phyloP scores from a whole-genome alignment of 2,797 vertebrate species.

The Craterocephalus amniculus region DNA sequence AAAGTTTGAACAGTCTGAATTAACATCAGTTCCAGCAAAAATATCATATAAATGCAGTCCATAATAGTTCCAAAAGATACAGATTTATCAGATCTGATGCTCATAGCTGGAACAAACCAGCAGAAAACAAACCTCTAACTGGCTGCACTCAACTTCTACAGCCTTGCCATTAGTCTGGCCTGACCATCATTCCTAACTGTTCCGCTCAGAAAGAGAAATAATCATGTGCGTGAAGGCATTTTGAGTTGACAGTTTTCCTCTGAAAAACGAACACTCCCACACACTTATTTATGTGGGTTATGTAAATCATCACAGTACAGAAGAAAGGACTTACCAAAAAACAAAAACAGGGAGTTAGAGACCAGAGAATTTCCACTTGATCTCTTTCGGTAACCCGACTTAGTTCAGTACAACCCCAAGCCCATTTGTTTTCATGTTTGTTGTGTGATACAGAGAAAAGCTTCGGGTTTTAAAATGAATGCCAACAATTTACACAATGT shows the following conservation, averaged over 20 bases:
- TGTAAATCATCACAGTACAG: constrained; percentile 23
- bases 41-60: neutral
- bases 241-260: constrained; percentile 43
- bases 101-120: neutral
- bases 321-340: constrained; percentile 7
- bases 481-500: neutral
- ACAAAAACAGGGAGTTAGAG: constrained; percentile 28
- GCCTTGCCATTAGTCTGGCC: constrained; percentile 11
- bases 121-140: constrained; percentile 16
- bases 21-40: neutral
- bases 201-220: constrained; percentile 44
- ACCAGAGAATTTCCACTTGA: constrained; percentile 19
- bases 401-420: constrained; percentile 4
- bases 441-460: constrained; percentile 5
- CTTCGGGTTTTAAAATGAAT: neutral
- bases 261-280: constrained; percentile 49
- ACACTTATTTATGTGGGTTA: constrained; percentile 39
- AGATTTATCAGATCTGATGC: constrained; percentile 8
- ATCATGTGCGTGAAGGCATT: constrained; percentile 44
- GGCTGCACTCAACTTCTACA: constrained; percentile 11
- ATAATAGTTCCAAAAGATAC: neutral
- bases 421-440: neutral
- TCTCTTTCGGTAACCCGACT: constrained; percentile 19
- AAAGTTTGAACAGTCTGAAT: neutral
- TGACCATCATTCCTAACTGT: constrained; percentile 30